Conservation (phyloP, 2,113 vertebrate genomes). For the Bettongia penicillata region DNA sequence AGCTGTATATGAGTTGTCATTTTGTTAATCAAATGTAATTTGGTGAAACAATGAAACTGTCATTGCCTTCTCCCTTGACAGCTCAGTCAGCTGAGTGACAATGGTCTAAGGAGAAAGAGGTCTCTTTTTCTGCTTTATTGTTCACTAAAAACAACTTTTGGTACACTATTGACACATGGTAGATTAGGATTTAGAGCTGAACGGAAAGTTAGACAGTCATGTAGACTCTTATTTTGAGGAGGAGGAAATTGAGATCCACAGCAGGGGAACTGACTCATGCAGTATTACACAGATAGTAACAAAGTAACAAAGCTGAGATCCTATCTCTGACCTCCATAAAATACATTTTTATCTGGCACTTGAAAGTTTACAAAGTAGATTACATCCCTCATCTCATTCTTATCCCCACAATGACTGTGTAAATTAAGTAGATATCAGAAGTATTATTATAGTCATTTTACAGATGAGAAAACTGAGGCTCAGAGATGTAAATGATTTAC, state of each 20-base stretch:
- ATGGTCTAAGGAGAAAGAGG: neutral
- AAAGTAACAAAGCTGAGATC: neutral
- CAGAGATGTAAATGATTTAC: too few species aligned
- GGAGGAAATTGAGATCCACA: neutral
- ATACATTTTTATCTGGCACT: neutral
- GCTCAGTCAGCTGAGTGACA: neutral
- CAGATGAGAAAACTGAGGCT: too few species aligned
- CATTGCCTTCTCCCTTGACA: neutral
- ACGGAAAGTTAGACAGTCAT: neutral
- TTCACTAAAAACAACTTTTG: neutral
- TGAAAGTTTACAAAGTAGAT: neutral
- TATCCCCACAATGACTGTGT: neutral
- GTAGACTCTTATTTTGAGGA: neutral
- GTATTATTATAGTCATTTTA: neutral
- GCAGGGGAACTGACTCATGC: neutral
- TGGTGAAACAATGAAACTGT: neutral
- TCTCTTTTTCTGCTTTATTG: neutral
- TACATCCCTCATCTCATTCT: neutral
- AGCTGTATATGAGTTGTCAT: neutral
- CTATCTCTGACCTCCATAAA: neutral
- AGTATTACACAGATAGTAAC: neutral
- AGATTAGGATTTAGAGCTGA: neutral
- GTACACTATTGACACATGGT: neutral
- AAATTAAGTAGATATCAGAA: neutral
- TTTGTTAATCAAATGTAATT: neutral